These are phyloP conservation scores for Lagopus muta DNA, from an alignment of 2,113 vertebrate genomes.

Conservation along the genomic window DNA sequence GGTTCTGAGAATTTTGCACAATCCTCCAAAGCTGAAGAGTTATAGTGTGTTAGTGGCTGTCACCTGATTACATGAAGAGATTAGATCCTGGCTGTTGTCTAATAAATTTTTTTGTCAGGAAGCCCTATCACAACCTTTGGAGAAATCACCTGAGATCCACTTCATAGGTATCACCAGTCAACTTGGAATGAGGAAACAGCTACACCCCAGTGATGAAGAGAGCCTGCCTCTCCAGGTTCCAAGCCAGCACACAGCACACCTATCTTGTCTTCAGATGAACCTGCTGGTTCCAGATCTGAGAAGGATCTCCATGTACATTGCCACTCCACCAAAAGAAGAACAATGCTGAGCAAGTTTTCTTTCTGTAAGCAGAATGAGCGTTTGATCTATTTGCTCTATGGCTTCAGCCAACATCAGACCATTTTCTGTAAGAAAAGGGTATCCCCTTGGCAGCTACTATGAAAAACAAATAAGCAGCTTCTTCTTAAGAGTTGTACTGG, in stretches of 20 bases:
- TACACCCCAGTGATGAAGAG: background rate
- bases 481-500: background rate
- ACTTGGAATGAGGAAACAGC: background rate
- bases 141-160: background rate
- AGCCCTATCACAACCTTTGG: background rate
- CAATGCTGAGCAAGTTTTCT: background rate
- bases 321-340: background rate
- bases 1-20: background rate
- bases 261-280: background rate
- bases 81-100: background rate
- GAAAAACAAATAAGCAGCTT: background rate
- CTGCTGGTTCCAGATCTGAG: background rate
- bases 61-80: background rate
- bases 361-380: background rate
- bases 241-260: background rate
- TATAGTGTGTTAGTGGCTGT: background rate
- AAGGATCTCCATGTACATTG: background rate
- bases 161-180: background rate
- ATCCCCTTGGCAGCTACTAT: background rate
- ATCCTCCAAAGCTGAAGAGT: background rate
- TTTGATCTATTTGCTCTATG: background rate
- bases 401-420: background rate
- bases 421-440: background rate
- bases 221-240: background rate
- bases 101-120: background rate